Evolutionary conservation across 2,113 vertebrate genomes (phyloP).

Genomic region (Nothobranchius kuhntae): DNA sequence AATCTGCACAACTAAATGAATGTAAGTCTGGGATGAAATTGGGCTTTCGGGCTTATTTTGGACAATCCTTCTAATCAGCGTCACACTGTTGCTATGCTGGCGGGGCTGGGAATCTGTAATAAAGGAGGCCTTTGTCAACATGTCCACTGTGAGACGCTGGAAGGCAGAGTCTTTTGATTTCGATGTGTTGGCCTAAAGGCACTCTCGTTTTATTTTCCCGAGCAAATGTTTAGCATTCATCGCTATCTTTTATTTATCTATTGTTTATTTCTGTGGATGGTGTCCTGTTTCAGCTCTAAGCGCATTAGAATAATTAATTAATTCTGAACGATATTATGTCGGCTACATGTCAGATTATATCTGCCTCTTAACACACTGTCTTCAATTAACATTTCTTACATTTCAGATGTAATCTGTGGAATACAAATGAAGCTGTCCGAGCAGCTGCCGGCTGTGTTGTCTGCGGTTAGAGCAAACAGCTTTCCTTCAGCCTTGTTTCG

Average conservation of each 20-base stretch:
- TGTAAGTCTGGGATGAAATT: conserved; percentile 71
- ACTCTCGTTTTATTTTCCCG: conserved; percentile 10
- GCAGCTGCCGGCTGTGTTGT: conserved; percentile 44
- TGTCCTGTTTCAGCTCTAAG: conserved; percentile 45
- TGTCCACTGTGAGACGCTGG: conserved; percentile 58
- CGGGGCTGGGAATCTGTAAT: conserved; percentile 60
- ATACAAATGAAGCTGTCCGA: conserved; percentile 70
- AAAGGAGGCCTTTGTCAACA: conserved; percentile 79
- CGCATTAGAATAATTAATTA: conserved; percentile 59
- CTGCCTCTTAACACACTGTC: conserved; percentile 66
- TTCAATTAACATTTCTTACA: conserved; percentile 72
- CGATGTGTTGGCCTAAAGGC: conserved; percentile 37
- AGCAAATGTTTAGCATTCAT: conserved; percentile 50
- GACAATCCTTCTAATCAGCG: conserved; percentile 73
- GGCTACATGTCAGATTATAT: conserved; percentile 67
- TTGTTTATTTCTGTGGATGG: conserved; percentile 51
- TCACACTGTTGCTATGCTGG: conserved; percentile 58
- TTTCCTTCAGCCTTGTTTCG: conserved; percentile 60
- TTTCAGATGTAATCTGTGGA: conserved; percentile 72
- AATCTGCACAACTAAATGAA: conserved; percentile 80
- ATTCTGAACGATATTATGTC: conserved; percentile 60
- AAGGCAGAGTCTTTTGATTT: conserved; percentile 54
- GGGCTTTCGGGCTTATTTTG: conserved; percentile 69
- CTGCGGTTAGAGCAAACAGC: conserved; percentile 39
- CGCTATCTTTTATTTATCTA: conserved; percentile 32